phyloP scores from a whole-genome alignment of 2,888 invertebrate genomes.

The Platycheirus rosarum region DNA sequence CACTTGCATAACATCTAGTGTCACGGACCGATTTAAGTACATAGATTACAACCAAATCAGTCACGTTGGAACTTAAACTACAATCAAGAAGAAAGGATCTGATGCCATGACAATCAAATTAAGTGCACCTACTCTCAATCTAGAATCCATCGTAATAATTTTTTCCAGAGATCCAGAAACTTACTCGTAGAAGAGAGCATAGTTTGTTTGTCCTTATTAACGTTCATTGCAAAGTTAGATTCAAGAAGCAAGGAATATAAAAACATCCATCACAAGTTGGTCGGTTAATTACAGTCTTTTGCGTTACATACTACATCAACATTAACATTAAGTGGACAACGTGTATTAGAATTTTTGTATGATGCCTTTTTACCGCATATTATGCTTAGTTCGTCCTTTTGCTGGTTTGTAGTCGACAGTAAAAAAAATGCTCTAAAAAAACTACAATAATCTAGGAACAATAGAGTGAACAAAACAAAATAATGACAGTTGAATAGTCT shows the following conservation, averaged over 20 bases:
- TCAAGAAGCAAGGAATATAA: slow-evolving; percentile 50
- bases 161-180: too few species aligned
- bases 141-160: too few species aligned
- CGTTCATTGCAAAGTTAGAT: slow-evolving; percentile 17
- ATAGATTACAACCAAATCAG: too few species aligned
- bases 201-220: not conserved
- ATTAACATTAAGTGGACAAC: slow-evolving; percentile 26
- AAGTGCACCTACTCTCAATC: not conserved
- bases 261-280: slow-evolving; percentile 46
- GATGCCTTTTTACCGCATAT: not conserved
- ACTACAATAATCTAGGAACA: slow-evolving; percentile 8
- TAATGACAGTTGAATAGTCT: slow-evolving; percentile 35
- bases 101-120: not conserved
- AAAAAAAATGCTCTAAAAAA: slow-evolving; percentile 2
- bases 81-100: not conserved
- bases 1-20: too few species aligned
- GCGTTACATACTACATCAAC: slow-evolving; percentile 39
- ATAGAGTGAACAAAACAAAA: slow-evolving; percentile 13
- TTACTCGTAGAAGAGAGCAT: too few species aligned
- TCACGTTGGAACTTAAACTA: too few species aligned
- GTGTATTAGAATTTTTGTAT: slow-evolving; percentile 39
- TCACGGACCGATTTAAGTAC: too few species aligned
- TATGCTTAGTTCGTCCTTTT: not conserved
- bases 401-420: not conserved
- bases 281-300: slow-evolving; percentile 48